Evolutionary conservation across 2,797 vertebrate species (phyloP).

Genomic region (Alfaro cultratus): DNA sequence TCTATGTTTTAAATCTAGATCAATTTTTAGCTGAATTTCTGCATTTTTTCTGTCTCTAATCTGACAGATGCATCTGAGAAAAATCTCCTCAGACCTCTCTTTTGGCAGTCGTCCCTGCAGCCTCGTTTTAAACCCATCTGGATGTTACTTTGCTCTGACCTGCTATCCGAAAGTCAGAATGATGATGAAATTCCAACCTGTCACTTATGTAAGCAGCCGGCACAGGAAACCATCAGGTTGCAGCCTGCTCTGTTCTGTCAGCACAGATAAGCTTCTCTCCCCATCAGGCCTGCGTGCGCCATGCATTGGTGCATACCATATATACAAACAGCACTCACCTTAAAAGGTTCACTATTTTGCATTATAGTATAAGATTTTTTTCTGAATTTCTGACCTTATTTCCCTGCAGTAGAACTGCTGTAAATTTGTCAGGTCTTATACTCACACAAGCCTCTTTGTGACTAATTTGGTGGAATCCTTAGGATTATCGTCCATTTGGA

Average conservation of each 20-base stretch:
- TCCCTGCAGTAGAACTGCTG: neutral
- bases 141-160: constrained; percentile 39
- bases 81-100: constrained; percentile 18
- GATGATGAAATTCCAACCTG: constrained; percentile 60
- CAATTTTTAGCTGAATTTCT: neutral
- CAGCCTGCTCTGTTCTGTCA: constrained; percentile 12
- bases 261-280: constrained; percentile 3
- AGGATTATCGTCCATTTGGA: neutral
- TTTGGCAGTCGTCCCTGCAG: constrained; percentile 20
- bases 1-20: neutral
- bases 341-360: neutral
- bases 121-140: constrained; percentile 33
- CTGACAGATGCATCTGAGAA: neutral
- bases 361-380: neutral
- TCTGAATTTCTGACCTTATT: neutral
- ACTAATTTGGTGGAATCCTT: neutral
- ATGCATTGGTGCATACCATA: neutral
- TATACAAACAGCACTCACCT: neutral
- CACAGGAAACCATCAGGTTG: constrained; percentile 16
- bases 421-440: neutral
- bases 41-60: neutral
- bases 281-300: neutral
- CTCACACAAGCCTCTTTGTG: neutral
- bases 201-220: constrained; percentile 63
- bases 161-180: constrained; percentile 35